Evolutionary conservation across 53 echinoderm and acorn worm species (phyloP).

Genomic region (Zoroaster sp.): DNA sequence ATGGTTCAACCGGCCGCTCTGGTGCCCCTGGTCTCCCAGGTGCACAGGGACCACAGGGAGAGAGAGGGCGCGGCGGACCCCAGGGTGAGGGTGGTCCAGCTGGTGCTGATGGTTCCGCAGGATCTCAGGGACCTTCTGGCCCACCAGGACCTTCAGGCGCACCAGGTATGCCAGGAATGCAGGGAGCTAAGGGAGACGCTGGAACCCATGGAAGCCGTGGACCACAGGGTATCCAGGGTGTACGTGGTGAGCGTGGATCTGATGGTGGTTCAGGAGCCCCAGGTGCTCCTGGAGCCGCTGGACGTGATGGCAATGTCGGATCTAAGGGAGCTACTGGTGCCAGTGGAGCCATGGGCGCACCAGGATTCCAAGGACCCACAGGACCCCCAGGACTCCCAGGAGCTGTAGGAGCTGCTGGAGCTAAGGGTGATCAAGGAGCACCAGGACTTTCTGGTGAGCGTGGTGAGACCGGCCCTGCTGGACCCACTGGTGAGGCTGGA

Average conservation of each 20-base stretch:
- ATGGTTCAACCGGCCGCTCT: conserved; percentile 77
- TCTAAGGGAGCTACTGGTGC: conserved; percentile 86
- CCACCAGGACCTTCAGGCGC: conserved; percentile 81
- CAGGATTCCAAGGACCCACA: conserved; percentile 73
- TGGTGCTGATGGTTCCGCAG: conserved; percentile 82
- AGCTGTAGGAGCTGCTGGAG: conserved; percentile 66
- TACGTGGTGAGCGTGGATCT: conserved; percentile 89
- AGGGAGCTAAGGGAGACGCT: conserved; percentile 79
- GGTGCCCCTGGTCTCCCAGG: conserved; percentile 87
- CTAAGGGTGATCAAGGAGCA: conserved; percentile 86
- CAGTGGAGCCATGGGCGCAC: conserved; percentile 74
- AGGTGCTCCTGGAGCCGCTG: conserved; percentile 81
- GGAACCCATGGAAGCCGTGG: conserved; percentile 84
- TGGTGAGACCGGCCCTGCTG: conserved; percentile 79
- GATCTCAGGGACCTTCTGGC: conserved; percentile 87
- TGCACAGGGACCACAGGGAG: conserved; percentile 77
- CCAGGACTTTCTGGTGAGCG: conserved; percentile 78
- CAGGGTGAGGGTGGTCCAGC: conserved; percentile 75
- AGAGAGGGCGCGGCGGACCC: conserved; percentile 84
- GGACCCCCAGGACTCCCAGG: conserved; percentile 90
- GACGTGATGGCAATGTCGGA: conserved; percentile 86
- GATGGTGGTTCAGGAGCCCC: conserved; percentile 82
- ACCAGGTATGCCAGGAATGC: conserved; percentile 83
- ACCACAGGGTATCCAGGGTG: conserved; percentile 84
- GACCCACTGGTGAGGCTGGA: conserved; percentile 73